These are phyloP conservation scores for Porphyrio hochstetteri DNA, from an alignment of 2,113 vertebrate genomes.

Conservation along the genomic window DNA sequence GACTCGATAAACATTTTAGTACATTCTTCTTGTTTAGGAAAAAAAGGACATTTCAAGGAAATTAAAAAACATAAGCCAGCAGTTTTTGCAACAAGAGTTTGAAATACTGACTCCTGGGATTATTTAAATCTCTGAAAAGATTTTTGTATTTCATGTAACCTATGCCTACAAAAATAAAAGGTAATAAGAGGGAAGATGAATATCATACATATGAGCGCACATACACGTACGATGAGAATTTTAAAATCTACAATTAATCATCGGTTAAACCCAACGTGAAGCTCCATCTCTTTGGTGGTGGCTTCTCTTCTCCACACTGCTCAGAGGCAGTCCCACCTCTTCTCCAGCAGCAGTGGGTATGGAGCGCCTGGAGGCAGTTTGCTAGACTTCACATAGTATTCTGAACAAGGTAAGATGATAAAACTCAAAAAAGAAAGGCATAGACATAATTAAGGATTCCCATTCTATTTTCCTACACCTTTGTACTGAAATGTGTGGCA, in stretches of 20 bases:
- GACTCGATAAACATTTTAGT: slow-evolving; percentile 52
- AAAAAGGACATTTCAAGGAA: slow-evolving; percentile 48
- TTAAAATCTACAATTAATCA: background rate
- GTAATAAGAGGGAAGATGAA: background rate
- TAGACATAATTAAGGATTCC: background rate
- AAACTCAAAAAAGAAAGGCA: background rate
- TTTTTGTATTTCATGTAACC: background rate
- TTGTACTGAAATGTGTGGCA: background rate
- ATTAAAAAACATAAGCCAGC: background rate
- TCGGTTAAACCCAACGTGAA: rapidly evolving
- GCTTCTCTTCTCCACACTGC: background rate
- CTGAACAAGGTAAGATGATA: background rate
- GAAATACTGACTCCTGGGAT: background rate
- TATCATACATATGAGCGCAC: background rate
- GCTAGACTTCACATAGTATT: background rate
- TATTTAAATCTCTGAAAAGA: background rate
- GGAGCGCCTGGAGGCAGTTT: background rate
- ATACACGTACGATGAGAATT: background rate
- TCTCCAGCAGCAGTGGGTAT: background rate
- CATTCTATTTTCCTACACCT: background rate
- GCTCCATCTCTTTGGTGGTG: background rate
- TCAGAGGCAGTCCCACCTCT: background rate
- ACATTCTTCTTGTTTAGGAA: slow-evolving; percentile 7
- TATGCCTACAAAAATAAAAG: background rate
- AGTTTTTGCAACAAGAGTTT: background rate